These are phyloP conservation scores for Aleiodes testaceus DNA, from an alignment of 2,888 invertebrate genomes.

Conservation along the genomic window DNA sequence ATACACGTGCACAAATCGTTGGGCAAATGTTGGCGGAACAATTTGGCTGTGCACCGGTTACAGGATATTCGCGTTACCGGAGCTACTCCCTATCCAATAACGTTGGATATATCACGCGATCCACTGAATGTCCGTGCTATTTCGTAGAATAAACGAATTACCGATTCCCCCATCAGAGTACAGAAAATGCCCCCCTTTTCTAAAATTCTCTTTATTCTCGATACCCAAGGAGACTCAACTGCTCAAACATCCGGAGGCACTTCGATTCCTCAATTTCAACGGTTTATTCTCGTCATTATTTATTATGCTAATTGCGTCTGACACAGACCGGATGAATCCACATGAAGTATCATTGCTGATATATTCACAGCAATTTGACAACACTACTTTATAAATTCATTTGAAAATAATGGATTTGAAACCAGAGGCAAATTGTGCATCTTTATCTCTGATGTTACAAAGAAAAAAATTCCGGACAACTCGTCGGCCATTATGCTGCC, in stretches of 20 bases:
- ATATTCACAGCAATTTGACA: neutral
- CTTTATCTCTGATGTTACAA: conserved; percentile 44
- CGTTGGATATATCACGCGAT: conserved; percentile 51
- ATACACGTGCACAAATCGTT: conserved; percentile 1
- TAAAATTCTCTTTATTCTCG: conserved; percentile 36
- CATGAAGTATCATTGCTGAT: neutral
- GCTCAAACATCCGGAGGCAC: neutral
- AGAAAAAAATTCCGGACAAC: conserved; percentile 47
- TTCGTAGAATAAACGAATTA: conserved; percentile 53
- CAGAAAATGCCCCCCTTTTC: neutral
- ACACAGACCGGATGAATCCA: conserved; percentile 29
- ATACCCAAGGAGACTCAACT: conserved; percentile 30
- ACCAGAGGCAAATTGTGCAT: conserved; percentile 33
- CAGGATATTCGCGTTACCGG: conserved; percentile 48
- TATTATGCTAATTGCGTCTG: conserved; percentile 33
- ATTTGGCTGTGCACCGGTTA: conserved; percentile 60
- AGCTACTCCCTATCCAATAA: neutral
- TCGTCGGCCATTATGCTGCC: conserved; percentile 5
- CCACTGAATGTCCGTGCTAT: conserved; percentile 43
- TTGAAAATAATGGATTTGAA: conserved; percentile 16
- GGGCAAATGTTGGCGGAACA: conserved; percentile 63
- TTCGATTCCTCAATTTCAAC: neutral
- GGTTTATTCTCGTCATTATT: conserved; percentile 19
- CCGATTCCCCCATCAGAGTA: conserved; percentile 38
- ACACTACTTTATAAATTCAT: conserved; percentile 32